phyloP scores from a whole-genome alignment of 2,797 vertebrate species.

The Florisuga fusca region DNA sequence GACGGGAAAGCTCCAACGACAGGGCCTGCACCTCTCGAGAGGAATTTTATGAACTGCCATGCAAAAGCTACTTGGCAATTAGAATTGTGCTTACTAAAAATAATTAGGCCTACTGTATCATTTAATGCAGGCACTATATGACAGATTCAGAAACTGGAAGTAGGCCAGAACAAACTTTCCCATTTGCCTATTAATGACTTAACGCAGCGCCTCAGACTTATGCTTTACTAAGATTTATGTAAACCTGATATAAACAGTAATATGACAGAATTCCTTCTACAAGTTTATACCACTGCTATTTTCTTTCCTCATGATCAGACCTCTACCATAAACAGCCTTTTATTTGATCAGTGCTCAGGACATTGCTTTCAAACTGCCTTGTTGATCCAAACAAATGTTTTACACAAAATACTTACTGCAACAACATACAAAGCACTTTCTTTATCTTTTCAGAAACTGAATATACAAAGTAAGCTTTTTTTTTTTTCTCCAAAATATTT shows the following conservation, averaged over 20 bases:
- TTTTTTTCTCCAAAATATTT: slow-evolving; percentile 81
- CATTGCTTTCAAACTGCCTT: slow-evolving; percentile 44
- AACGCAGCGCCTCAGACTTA: slow-evolving; percentile 26
- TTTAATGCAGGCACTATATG: neutral
- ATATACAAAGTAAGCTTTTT: slow-evolving; percentile 85
- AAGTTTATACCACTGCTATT: slow-evolving; percentile 36
- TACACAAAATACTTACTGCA: slow-evolving; percentile 84
- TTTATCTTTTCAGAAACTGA: slow-evolving; percentile 86
- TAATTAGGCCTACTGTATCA: neutral
- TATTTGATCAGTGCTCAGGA: slow-evolving; percentile 55
- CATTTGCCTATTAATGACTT: slow-evolving; percentile 59
- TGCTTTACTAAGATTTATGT: neutral
- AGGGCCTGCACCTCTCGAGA: neutral
- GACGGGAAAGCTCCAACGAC: neutral
- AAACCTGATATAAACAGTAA: slow-evolving; percentile 54
- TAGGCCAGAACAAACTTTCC: slow-evolving; percentile 8
- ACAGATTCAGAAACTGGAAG: neutral
- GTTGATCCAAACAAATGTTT: slow-evolving; percentile 70
- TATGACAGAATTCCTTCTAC: slow-evolving; percentile 53
- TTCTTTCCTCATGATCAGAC: slow-evolving; percentile 55
- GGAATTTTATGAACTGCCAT: slow-evolving; percentile 1
- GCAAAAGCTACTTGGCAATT: slow-evolving; percentile 32
- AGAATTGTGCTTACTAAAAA: slow-evolving; percentile 6
- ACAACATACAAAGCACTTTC: slow-evolving; percentile 85
- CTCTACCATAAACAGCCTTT: slow-evolving; percentile 63